Percentiles rank a stretch among this genome's conserved stretches.
phyloP scores from a whole-genome alignment of 2,888 invertebrate species.

The Melipona beecheii region DNA sequence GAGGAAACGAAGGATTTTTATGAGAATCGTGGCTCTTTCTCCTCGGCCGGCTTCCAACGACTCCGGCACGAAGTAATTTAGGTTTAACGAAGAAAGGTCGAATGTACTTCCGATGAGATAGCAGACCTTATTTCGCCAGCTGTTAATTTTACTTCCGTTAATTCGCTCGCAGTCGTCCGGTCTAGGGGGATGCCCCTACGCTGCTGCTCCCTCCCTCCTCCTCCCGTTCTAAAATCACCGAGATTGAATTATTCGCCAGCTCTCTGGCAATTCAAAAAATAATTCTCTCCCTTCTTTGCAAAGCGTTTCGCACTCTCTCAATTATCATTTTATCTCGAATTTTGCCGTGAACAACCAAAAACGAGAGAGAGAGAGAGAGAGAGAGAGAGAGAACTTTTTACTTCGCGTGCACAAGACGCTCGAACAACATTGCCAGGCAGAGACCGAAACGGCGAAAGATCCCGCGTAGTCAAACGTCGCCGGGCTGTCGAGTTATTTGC shows the following conservation, averaged over 20 bases:
- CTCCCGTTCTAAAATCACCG: too few relatives aligned
- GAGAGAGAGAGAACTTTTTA: background rate
- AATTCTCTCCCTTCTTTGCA: background rate
- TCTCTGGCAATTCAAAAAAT: background rate
- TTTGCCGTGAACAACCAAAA: background rate
- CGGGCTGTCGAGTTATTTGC: slow-evolving; percentile 7
- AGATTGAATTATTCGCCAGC: too few relatives aligned
- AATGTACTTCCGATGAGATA: slow-evolving; percentile 57
- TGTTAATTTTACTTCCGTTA: slow-evolving; percentile 57
- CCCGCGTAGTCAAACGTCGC: background rate
- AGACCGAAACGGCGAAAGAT: background rate
- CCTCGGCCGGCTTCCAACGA: slow-evolving; percentile 7
- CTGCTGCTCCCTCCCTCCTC: too few relatives aligned
- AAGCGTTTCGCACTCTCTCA: background rate
- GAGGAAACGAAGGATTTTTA: slow-evolving; percentile 56
- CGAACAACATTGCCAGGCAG: background rate
- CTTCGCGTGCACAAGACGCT: background rate
- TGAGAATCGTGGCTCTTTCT: slow-evolving; percentile 46
- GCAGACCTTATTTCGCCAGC: slow-evolving; percentile 54
- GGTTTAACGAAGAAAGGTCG: slow-evolving; percentile 63
- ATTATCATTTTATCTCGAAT: background rate
- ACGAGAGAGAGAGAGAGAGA: too few relatives aligned
- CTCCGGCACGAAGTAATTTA: slow-evolving; percentile 40
- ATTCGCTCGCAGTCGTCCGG: slow-evolving; percentile 29
- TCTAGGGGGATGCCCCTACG: slow-evolving; percentile 7